Conservation (phyloP, 2,113 vertebrate genomes). For the Accipiter virgatus region DNA sequence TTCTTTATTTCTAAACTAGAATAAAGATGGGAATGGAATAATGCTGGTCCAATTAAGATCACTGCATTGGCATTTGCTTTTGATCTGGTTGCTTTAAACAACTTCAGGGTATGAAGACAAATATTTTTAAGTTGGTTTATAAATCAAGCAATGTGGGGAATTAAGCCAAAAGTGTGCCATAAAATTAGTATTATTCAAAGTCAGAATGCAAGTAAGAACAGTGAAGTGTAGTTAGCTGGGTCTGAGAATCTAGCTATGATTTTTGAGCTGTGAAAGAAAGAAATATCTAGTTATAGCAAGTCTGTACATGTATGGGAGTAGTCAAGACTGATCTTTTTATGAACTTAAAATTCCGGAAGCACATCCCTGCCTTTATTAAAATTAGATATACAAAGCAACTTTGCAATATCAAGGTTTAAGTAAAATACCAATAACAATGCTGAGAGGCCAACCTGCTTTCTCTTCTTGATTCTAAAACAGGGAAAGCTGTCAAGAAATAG, state of each 20-base stretch:
- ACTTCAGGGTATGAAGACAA: neutral
- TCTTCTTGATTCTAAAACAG: neutral
- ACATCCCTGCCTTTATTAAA: neutral
- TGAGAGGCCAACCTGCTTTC: neutral
- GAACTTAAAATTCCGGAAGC: neutral
- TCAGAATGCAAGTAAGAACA: neutral
- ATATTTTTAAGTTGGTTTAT: neutral
- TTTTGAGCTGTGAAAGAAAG: neutral
- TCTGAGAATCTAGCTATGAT: neutral
- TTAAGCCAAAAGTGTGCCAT: neutral
- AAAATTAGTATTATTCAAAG: neutral
- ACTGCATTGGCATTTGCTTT: neutral
- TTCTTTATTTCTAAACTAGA: neutral
- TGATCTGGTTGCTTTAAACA: neutral
- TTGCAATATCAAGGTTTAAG: neutral
- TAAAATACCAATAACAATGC: neutral
- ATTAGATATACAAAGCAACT: neutral
- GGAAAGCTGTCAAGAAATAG: neutral
- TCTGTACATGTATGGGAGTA: neutral
- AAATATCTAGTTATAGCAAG: neutral
- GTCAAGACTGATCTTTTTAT: neutral
- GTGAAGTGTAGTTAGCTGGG: neutral
- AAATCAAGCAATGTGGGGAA: neutral
- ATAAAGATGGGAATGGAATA: neutral
- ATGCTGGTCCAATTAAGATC: neutral